These are phyloP conservation scores for Cacoxenus indagator DNA, from an alignment of 2,888 invertebrate species.

Conservation along the genomic window DNA sequence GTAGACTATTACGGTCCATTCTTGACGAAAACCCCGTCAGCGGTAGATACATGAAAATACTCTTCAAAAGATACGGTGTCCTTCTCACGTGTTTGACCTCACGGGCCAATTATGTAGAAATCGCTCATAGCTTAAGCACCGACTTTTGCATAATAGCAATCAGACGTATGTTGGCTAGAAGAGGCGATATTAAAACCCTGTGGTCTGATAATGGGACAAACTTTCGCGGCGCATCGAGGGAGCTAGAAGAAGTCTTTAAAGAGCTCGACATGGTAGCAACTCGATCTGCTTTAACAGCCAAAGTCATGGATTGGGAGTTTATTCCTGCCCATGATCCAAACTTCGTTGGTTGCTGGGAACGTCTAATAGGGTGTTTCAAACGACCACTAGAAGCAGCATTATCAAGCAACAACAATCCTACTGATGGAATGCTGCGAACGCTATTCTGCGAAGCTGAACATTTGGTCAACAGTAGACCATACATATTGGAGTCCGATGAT, in stretches of 20 bases:
- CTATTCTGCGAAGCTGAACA: conserved; percentile 30
- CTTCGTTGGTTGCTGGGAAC: conserved; percentile 41
- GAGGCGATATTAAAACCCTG: conserved; percentile 29
- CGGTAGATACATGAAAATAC: neutral
- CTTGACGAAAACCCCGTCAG: neutral
- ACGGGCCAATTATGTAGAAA: conserved; percentile 33
- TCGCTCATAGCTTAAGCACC: conserved; percentile 28
- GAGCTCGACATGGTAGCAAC: conserved; percentile 24
- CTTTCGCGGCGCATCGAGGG: conserved; percentile 29
- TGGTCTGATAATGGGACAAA: conserved; percentile 39
- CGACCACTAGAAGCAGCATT: conserved; percentile 33
- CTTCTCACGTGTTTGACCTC: conserved; percentile 36
- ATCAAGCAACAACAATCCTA: conserved; percentile 32
- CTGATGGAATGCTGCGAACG: conserved; percentile 36
- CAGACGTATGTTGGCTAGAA: conserved; percentile 32
- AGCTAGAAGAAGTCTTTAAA: conserved; percentile 29
- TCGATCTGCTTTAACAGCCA: neutral
- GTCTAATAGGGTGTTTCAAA: conserved; percentile 41
- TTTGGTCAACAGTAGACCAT: conserved; percentile 27
- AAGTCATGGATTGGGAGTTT: conserved; percentile 42
- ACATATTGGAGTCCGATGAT: conserved; percentile 24
- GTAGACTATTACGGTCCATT: conserved; percentile 8
- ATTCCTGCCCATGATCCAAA: conserved; percentile 43
- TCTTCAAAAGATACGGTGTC: conserved; percentile 28
- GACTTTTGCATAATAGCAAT: conserved; percentile 36